A percentile compares a stretch with the other conserved stretches of the same genome.
phyloP scores from a whole-genome alignment of 2,113 vertebrate species.

The Platichthys flesus region DNA sequence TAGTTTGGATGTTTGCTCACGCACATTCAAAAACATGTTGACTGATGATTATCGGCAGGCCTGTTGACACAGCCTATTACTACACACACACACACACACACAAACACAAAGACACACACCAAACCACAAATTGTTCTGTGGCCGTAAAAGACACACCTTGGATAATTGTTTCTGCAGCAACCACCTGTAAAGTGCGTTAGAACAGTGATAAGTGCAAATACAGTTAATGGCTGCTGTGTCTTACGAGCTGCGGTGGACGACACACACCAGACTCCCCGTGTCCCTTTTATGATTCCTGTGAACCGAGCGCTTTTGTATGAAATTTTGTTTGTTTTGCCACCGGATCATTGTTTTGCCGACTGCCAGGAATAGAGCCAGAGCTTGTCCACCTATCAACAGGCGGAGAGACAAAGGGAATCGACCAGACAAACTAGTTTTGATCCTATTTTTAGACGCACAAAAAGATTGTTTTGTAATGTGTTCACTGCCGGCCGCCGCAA shows the following conservation, averaged over 20 bases:
- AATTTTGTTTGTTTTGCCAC: slow-evolving; percentile 63
- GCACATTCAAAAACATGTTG: slow-evolving; percentile 76
- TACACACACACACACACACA: not conserved
- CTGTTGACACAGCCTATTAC: slow-evolving; percentile 70
- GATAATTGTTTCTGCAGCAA: slow-evolving; percentile 49
- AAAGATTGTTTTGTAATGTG: slow-evolving; percentile 71
- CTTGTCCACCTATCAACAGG: slow-evolving; percentile 54
- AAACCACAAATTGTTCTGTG: slow-evolving; percentile 3
- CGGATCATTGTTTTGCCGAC: slow-evolving; percentile 61
- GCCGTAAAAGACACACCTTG: slow-evolving; percentile 57
- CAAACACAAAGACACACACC: slow-evolving; percentile 22
- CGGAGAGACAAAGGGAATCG: slow-evolving; percentile 64
- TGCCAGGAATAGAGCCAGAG: slow-evolving; percentile 64
- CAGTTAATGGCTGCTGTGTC: slow-evolving; percentile 2
- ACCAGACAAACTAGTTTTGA: slow-evolving; percentile 54
- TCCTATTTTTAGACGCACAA: slow-evolving; percentile 66
- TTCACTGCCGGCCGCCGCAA: slow-evolving; percentile 62
- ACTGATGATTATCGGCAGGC: slow-evolving; percentile 62
- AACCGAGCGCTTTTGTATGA: slow-evolving; percentile 32
- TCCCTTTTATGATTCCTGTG: slow-evolving; percentile 16
- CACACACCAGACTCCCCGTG: slow-evolving; percentile 12
- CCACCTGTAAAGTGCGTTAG: slow-evolving; percentile 39
- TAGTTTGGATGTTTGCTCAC: slow-evolving; percentile 70
- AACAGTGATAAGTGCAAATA: slow-evolving; percentile 15
- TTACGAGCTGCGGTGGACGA: not conserved